Conservation (phyloP, 2,113 vertebrate genomes). For the Neolamprologus kungweensis region DNA sequence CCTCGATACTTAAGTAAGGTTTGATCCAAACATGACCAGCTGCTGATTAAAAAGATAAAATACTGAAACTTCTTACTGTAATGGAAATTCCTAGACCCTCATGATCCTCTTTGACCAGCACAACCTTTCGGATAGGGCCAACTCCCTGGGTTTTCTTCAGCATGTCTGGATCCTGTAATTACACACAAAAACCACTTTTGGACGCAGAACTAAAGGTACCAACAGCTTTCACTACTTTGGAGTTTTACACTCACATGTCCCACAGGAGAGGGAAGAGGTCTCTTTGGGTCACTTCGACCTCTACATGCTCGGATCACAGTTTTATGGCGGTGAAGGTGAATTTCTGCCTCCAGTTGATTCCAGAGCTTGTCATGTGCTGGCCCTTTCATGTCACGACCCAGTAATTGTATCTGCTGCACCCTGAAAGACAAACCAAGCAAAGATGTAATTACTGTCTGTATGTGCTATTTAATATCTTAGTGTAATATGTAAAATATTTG, state of each 20-base stretch:
- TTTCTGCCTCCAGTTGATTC: conserved; percentile 98
- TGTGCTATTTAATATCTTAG: not conserved
- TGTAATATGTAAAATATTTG: not conserved
- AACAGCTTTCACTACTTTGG: not conserved
- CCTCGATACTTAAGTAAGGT: not conserved
- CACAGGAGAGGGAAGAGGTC: conserved; percentile 83
- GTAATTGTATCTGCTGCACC: conserved; percentile 95
- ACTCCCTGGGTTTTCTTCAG: conserved; percentile 98
- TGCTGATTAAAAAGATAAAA: not conserved
- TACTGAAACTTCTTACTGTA: conserved; percentile 74
- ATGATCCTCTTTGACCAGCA: conserved; percentile 93
- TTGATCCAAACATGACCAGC: not conserved
- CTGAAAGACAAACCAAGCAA: conserved; percentile 44
- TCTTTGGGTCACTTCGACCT: conserved; percentile 90
- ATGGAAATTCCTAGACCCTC: conserved; percentile 98
- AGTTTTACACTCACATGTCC: conserved; percentile 80
- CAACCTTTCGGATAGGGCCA: conserved; percentile 93
- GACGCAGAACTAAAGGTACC: not conserved
- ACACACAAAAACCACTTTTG: not conserved
- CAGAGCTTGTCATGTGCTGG: conserved; percentile 97
- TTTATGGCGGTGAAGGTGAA: conserved; percentile 97
- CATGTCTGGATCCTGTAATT: conserved; percentile 82
- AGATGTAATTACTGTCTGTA: not conserved
- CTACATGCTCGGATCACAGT: conserved; percentile 94
- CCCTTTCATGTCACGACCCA: conserved; percentile 97